Percentiles rank a stretch among this genome's conserved stretches.
phyloP scores from a whole-genome alignment of 2,797 vertebrate genomes.

The Pempheris klunzingeri region DNA sequence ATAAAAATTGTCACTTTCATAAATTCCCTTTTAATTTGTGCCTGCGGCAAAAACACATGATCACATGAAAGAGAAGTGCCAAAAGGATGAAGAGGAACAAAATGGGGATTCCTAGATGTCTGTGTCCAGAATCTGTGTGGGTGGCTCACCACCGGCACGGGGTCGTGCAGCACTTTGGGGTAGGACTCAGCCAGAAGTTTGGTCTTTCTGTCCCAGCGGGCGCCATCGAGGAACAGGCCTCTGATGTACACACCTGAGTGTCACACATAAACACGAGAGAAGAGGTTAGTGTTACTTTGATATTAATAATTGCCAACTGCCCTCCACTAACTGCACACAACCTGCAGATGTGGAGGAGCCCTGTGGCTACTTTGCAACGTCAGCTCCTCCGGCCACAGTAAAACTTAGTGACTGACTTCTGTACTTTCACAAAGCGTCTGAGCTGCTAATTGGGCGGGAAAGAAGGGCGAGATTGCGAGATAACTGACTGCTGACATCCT shows the following conservation, averaged over 20 bases:
- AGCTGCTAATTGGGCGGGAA: constrained; percentile 11
- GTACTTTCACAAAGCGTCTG: constrained; percentile 1
- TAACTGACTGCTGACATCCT: constrained; percentile 30
- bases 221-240: constrained; percentile 91
- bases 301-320: too few species aligned
- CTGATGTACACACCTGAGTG: constrained; percentile 88
- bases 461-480: constrained; percentile 10
- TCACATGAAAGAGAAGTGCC: too few species aligned
- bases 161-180: constrained; percentile 91
- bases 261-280: constrained; percentile 14
- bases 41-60: too few species aligned
- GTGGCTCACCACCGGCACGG: constrained; percentile 88
- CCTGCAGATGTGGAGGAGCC: background rate
- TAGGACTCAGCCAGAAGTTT: constrained; percentile 89
- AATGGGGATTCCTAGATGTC: too few species aligned
- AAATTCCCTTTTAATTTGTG: too few species aligned
- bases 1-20: too few species aligned
- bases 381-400: background rate
- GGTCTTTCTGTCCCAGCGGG: constrained; percentile 89
- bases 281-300: background rate
- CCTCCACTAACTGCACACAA: background rate
- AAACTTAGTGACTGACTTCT: background rate
- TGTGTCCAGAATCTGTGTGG: background rate
- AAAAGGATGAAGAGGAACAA: too few species aligned
- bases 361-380: background rate